phyloP scores from a whole-genome alignment of 2,797 vertebrate species.

The Aldrovandia affinis region DNA sequence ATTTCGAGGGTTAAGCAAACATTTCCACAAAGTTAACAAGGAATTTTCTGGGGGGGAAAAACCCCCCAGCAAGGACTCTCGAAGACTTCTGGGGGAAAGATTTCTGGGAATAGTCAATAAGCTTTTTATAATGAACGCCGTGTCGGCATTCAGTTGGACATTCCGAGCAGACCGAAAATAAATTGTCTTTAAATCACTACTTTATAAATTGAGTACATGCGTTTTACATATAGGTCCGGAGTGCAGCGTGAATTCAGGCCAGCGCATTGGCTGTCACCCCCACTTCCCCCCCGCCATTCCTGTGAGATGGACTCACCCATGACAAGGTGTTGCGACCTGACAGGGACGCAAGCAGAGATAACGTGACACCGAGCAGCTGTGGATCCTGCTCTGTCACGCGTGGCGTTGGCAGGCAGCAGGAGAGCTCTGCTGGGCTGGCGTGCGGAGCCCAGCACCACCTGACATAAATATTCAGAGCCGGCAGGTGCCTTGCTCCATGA shows the following conservation, averaged over 20 bases:
- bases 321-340: neutral
- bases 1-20: constrained; percentile 55
- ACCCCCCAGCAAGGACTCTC: neutral
- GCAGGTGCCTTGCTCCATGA: neutral
- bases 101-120: neutral
- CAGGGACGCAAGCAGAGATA: neutral
- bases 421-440: neutral
- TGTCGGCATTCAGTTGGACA: neutral
- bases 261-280: neutral
- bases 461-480: neutral
- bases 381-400: neutral
- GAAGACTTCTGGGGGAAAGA: neutral
- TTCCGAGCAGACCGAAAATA: neutral
- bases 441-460: neutral
- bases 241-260: neutral
- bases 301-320: neutral
- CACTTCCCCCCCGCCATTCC: neutral
- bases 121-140: neutral
- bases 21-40: neutral
- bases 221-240: neutral
- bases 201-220: neutral
- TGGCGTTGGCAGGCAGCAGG: neutral
- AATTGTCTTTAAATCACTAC: neutral
- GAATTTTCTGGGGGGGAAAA: constrained; percentile 9
- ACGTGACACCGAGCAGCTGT: neutral